A percentile compares a stretch with the other conserved stretches of the same genome.
Conservation (phyloP, 2,888 invertebrate species). For the Mimas tiliae region DNA sequence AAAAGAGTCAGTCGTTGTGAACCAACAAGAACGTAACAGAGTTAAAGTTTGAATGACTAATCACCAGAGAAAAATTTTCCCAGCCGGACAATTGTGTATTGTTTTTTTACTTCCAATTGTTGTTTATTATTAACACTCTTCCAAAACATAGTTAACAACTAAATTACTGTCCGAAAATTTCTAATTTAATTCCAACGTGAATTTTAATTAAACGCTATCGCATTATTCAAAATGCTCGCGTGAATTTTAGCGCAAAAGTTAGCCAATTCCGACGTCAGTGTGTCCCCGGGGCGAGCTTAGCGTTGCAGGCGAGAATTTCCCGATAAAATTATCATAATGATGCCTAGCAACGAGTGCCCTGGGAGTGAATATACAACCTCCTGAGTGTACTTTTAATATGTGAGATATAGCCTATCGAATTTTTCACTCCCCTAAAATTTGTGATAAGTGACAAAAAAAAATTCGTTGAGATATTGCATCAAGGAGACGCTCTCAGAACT, state of each 20-base stretch:
- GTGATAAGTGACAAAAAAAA: slow-evolving; percentile 1
- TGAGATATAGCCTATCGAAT: slow-evolving; percentile 2
- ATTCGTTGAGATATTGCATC: background rate
- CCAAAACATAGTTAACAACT: background rate
- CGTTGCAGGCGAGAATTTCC: slow-evolving; percentile 66
- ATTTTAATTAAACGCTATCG: slow-evolving; percentile 20
- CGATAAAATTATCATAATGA: slow-evolving; percentile 80
- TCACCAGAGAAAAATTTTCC: too few species aligned
- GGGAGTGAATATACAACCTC: slow-evolving; percentile 56
- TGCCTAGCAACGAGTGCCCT: slow-evolving; percentile 53
- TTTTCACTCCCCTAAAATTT: background rate
- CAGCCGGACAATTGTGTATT: too few species aligned
- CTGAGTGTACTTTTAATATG: slow-evolving; percentile 10
- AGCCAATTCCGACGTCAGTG: slow-evolving; percentile 36
- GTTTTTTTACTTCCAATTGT: too few species aligned
- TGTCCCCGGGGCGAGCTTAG: slow-evolving; percentile 49
- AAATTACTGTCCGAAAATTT: background rate
- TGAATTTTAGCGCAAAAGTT: slow-evolving; percentile 22
- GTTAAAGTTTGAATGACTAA: too few species aligned
- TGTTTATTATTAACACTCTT: too few species aligned
- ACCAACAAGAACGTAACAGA: too few species aligned
- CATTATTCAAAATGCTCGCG: slow-evolving; percentile 13
- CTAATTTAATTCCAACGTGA: background rate
- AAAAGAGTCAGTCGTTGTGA: too few species aligned
- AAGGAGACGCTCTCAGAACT: too few species aligned